Evolutionary conservation across 2,797 vertebrate genomes (phyloP), one percentile per base, ranked within the genome.

Genomic region (Knipowitschia caucasica): DNA sequence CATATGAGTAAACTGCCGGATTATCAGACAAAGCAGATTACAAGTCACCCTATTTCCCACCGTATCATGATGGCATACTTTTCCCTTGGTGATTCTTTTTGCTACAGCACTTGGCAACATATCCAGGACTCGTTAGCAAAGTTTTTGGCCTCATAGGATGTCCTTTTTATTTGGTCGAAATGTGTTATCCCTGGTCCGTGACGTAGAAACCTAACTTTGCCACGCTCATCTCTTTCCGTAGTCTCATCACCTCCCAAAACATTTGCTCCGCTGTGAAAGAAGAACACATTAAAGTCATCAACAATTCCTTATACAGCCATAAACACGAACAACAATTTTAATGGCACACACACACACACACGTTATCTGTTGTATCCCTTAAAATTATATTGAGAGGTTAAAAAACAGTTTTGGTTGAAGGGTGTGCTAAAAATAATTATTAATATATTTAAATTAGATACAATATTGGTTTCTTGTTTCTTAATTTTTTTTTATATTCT

Each of bases 231-330:
- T 98, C 97, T 77, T 91, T 92, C 33, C 97, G 89, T 49, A 99
- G 92, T 64, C 94, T 91, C 86, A 89, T 93, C 70, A 99, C 83
- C 80, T 99, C 95, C 94, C 95, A 95, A 82, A 94, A 99, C 92
- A 98, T 96, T 71, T 89, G 90, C 82, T 98, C 94, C 62, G 88
- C 97, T 99, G 83, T 20, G 80, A 14, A 20, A 53, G 15, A 18
- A 43, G 54, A 61, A 65, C 0, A 3, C 7, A 27, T n/a, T n/a
- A 24, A 54, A 1, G 25, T 31, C 4, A 50, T 11, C n/a, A 36
- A n/a, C 34, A 35, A 35, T n/a, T 31, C 30, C 7, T 31, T 3
- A 4, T 33, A 14, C 15, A 36, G 18, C 7, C 35, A n/a, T 36
- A 12, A 33, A 33, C 31, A 33, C n/a, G 4, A 33, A 12, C 11